A percentile compares a stretch with the other conserved stretches of the same genome.
phyloP scores from a whole-genome alignment of 2,113 vertebrate genomes.

The Mobula birostris region DNA sequence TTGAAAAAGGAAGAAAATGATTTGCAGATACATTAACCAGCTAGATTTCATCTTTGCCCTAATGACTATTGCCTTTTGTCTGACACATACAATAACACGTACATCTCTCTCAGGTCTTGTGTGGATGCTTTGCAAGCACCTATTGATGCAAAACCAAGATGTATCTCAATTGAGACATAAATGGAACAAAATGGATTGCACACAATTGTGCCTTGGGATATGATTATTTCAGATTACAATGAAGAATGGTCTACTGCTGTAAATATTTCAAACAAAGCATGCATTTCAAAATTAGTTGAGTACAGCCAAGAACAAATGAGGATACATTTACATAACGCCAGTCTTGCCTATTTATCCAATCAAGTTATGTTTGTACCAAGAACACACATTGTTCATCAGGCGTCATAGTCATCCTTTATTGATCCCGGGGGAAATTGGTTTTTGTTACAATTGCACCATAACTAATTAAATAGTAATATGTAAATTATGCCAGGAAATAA shows the following conservation, averaged over 20 bases:
- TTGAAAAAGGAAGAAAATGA: background rate
- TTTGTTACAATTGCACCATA: too few relatives aligned
- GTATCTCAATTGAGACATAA: background rate
- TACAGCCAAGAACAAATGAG: background rate
- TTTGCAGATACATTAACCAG: background rate
- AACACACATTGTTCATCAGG: background rate
- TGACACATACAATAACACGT: background rate
- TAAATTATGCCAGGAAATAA: too few relatives aligned
- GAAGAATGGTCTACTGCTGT: background rate
- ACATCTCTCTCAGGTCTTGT: background rate
- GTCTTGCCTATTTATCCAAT: background rate
- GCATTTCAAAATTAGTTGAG: background rate
- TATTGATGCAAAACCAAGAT: conserved; percentile 6
- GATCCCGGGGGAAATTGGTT: too few relatives aligned
- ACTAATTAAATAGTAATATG: too few relatives aligned
- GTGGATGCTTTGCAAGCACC: background rate
- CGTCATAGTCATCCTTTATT: background rate
- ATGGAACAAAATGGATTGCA: background rate
- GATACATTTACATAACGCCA: background rate
- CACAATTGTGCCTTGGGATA: background rate
- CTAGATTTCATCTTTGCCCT: background rate
- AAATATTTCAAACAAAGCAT: background rate
- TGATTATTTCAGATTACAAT: background rate
- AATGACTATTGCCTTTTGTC: background rate
- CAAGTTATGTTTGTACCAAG: background rate